Base-by-base conservation (phyloP, 2,113 vertebrate species). In the Carassius gibelio region DNA sequence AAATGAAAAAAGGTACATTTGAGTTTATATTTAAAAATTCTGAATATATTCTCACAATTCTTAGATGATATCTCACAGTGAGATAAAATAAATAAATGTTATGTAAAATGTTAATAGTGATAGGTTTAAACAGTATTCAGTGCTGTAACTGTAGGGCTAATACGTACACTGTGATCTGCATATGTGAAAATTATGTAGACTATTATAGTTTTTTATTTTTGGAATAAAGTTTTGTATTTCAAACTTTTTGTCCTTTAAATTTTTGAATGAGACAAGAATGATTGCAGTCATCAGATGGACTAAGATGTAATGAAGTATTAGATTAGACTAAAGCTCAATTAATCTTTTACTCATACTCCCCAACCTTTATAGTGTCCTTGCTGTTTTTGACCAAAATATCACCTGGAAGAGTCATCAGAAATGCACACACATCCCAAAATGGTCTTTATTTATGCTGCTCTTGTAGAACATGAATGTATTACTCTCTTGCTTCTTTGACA, bases 311-410 rank as follows among this genome's bases (percentile, higher is more conserved):
- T 75, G 71, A 42, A 17, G 6, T 55, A n/a, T 78, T 75, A 42
- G 83, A 52, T 84, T 68, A 55, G 26, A 75, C 30, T 77, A 52
- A 45, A 55, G 8, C 74, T 68, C 34, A 36, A 38, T 57, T 78
- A 26, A 66, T 36, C 19, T 77, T 48, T 77, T n/a, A 55, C 42
- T 9, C 7, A 26, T 34, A 15, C 62, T 36, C 15, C 38, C 13
- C 6, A 45, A 36, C 11, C 50, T 45, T 26, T 7, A 36, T 34
- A 30, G 17, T 15, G 26, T n/a, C 26, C 48, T 38, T 52, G 52
- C 66, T 71, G 17, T 71, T 72, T 52, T 72, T 36, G 52, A 8
- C 3, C 15, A 61, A 61, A n/a, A 59, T 7, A 15, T 38, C 17
- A 42, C 17, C 17, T 30, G 62, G 6, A 30, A 66, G 62, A 13